phyloP scores from a whole-genome alignment of 2,113 vertebrate genomes.

The Columba livia region DNA sequence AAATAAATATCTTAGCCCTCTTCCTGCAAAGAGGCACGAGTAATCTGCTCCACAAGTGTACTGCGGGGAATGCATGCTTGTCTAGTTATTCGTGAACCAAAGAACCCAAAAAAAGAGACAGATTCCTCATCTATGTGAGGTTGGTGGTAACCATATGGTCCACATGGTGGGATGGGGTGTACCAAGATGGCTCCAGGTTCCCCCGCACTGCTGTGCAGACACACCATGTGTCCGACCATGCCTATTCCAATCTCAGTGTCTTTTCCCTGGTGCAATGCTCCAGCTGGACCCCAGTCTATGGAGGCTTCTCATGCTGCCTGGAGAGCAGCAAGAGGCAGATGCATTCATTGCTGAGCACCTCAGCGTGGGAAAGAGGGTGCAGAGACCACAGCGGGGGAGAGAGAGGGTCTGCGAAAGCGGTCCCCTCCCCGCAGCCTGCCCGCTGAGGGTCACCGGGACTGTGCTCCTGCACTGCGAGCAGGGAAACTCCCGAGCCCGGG shows the following conservation, averaged over 20 bases:
- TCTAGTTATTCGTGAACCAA: not conserved
- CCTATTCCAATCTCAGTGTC: not conserved
- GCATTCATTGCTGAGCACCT: not conserved
- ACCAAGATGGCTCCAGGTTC: not conserved
- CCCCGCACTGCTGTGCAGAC: fast-evolving
- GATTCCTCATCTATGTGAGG: not conserved
- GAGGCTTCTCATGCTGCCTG: not conserved
- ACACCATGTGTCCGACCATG: not conserved
- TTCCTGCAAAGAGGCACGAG: not conserved
- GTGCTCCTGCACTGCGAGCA: not conserved
- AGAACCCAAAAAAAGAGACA: fast-evolving
- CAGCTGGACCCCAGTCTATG: fast-evolving
- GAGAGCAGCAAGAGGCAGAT: not conserved
- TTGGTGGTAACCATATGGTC: not conserved
- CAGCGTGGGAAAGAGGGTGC: constrained; percentile 42
- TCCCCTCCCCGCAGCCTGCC: not conserved
- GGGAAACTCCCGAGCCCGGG: constrained; percentile 11
- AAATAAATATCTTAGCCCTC: not conserved
- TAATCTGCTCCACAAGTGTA: fast-evolving
- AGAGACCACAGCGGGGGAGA: not conserved
- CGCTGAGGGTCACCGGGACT: constrained; percentile 2
- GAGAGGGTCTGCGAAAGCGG: not conserved
- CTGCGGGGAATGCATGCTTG: no score
- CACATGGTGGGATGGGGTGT: not conserved
- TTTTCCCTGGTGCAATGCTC: fast-evolving